Evolutionary conservation across 2,113 vertebrate species (phyloP), one percentile per base, ranked within the genome.

Genomic region (Leuciscus idus): DNA sequence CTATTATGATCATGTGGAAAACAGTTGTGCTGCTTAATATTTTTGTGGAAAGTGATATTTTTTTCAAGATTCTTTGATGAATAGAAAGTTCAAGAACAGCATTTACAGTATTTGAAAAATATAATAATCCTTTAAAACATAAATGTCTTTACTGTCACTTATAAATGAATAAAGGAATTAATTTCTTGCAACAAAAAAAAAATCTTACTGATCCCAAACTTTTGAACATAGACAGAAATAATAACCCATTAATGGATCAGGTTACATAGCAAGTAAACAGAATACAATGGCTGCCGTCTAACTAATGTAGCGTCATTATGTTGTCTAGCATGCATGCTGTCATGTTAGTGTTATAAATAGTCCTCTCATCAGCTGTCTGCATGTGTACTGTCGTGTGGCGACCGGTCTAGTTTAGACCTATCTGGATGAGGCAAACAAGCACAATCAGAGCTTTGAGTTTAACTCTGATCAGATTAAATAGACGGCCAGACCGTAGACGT

Each of bases 401-500:
- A 46, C 46, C 55, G 52, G 48, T 48, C 84, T 61, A 78, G 33
- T 77, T 77, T 55, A 77, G 81, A 28, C 43, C 72, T 66, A 28
- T 26, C 82, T 85, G 84, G 84, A 78, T 36, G 57, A 39, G 70
- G 50, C 39, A 82, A 11, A 77, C 64, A 83, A 30, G 64, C 70
- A 64, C 59, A 85, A 46, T 1, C 50, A 48, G 36, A 68, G 66
- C 74, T 74, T 55, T 43, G 36, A 66, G 30, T 36, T 81, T 80
- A 84, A 46, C 64, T 80, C 52, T 86, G 61, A 87, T 88, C 81
- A 76, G 76, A 70, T 86, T 84, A 89, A 76, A 75, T 46, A 33
- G 43, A 78, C 36, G 66, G 62, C 28, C 46, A 89, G 57, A 62
- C 59, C 50, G 23, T 83, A 72, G 19, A 85, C 19, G 30, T 75